Percentiles rank a stretch among this genome's conserved stretches.
These are phyloP conservation scores for Clarias macrocephalus DNA, from an alignment of 2,113 vertebrate species.

Conservation along the genomic window DNA sequence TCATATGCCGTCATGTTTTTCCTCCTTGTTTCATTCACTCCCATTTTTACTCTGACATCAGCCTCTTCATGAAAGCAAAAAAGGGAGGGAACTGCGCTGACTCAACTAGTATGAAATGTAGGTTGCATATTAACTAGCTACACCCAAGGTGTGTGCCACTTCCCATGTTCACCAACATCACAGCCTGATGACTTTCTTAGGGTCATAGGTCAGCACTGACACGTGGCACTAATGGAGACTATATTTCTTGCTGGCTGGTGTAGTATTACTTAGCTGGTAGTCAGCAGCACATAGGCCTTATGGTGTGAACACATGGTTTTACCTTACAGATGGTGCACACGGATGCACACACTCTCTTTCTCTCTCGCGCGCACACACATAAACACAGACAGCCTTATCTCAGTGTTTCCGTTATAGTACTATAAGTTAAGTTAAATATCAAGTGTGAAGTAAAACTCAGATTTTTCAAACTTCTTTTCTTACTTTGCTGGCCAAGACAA, in stretches of 20 bases:
- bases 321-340: conserved; percentile 11
- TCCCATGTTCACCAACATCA: conserved; percentile 5
- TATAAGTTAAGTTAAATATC: not conserved
- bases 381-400: not conserved
- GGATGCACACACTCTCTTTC: not conserved
- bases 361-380: not conserved
- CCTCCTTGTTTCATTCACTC: conserved; percentile 13
- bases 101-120: not conserved
- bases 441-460: not conserved
- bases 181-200: not conserved
- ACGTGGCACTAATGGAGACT: conserved; percentile 42
- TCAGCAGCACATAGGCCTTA: conserved; percentile 44
- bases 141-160: not conserved
- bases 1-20: not conserved
- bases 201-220: conserved; percentile 56
- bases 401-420: not conserved
- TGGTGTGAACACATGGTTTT: conserved; percentile 27
- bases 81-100: not conserved
- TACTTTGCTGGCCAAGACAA: not conserved
- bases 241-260: conserved; percentile 39
- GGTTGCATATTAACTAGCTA: conserved; percentile 1
- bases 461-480: not conserved
- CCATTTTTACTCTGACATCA: not conserved
- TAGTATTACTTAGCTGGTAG: conserved; percentile 54
- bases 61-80: not conserved